Percentiles rank a stretch among this genome's conserved stretches.
Conservation (phyloP, 2,797 vertebrate genomes). For the Sebastiscus tertius region DNA sequence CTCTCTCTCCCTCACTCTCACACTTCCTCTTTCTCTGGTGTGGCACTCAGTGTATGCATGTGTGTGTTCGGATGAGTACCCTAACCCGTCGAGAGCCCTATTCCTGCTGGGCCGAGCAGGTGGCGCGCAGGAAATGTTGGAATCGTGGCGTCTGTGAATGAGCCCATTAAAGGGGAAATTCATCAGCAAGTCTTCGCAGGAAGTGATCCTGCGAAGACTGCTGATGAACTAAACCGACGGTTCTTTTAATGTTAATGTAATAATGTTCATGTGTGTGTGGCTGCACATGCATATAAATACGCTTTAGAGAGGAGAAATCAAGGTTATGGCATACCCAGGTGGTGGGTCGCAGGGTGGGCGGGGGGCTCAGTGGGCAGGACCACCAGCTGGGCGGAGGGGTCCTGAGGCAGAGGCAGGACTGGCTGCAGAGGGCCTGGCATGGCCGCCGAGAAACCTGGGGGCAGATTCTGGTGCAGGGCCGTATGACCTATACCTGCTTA, state of each 20-base stretch:
- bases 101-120: slow-evolving; percentile 41
- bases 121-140: slow-evolving; percentile 46
- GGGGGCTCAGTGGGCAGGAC: slow-evolving; percentile 93
- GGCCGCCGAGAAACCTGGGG: slow-evolving; percentile 92
- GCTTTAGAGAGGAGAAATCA: not conserved
- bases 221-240: not conserved
- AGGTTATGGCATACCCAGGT: slow-evolving; percentile 84
- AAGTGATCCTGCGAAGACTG: not conserved
- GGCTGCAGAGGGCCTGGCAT: slow-evolving; percentile 93
- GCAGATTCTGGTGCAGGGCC: slow-evolving; percentile 94
- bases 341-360: slow-evolving; percentile 87
- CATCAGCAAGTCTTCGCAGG: slow-evolving; percentile 22
- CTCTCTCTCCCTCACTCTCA: not conserved
- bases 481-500: slow-evolving; percentile 91
- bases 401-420: slow-evolving; percentile 93
- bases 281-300: not conserved
- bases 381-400: slow-evolving; percentile 91
- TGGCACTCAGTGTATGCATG: not conserved
- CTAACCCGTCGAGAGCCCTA: slow-evolving; percentile 42
- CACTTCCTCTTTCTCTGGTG: slow-evolving; percentile 33
- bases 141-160: slow-evolving; percentile 2
- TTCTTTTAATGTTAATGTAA: not conserved
- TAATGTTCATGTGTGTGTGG: not conserved
- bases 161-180: slow-evolving; percentile 34
- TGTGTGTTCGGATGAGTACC: slow-evolving; percentile 35